Base-by-base conservation (phyloP, 2,797 vertebrate genomes). In the Chaetophractus vellerosus region DNA sequence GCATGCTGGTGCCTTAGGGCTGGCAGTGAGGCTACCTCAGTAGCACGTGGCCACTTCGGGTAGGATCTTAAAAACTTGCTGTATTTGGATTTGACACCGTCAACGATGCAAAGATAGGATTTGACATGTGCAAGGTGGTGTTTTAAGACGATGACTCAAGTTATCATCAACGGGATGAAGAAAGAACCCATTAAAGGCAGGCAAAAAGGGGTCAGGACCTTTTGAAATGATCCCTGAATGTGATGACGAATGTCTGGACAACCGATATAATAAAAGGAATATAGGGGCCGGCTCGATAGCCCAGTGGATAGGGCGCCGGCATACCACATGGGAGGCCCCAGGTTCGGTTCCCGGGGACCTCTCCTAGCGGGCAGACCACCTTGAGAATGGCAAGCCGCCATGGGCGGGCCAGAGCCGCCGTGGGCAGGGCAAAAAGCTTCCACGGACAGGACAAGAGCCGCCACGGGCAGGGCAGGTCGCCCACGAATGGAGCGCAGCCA, bases 1-100 rank as follows among this genome's bases (percentile, higher is more conserved):
- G 33, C n/a, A 3, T n/a, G 8, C 74, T 26, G 64, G 5, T 21
- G 28, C 0, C 1, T 6, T 14, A 26, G 12, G 2, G 7, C 15
- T 28, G n/a, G 16, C 41, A 59, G 14, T 19, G 7, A 91, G 57
- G 50, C 9, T 41, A 48, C 8, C 45, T 2, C 3, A 3, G 28
- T 16, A 72, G 28, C 26, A 68, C 21, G 24, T 28, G 41, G 41
- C 48, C 66, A 26, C 11, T 21, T 31, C 78, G 79, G 26, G 5
- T 55, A 75, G 52, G 14, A 64, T 63, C 59, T 83, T 87, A 26
- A 88, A 79, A 66, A 81, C 21, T 78, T 82, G 36, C 9, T 59
- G 1, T 38, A 18, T 79, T 38, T 76, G n/a, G 6, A n/a, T 81
- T 50, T 61, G 57, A 55, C n/a, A 66, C 48, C 11, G 6, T 50